phyloP scores from a whole-genome alignment of 2,797 vertebrate genomes.

The Labroides dimidiatus region DNA sequence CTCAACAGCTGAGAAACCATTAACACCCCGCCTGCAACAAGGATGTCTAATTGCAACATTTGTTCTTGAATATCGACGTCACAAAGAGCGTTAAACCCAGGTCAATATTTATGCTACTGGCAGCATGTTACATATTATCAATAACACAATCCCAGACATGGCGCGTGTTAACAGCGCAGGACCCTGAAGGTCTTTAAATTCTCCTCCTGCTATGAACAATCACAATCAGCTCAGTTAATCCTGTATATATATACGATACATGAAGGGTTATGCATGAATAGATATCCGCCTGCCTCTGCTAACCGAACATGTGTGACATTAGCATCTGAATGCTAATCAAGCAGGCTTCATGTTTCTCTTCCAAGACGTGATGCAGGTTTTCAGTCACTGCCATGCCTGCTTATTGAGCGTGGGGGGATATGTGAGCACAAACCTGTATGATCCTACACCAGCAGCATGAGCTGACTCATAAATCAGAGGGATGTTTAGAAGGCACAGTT shows the following conservation, averaged over 20 bases:
- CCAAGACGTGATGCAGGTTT: neutral
- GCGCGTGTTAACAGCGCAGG: neutral
- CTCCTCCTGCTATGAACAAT: neutral
- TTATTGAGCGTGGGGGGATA: neutral
- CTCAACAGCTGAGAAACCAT: constrained; percentile 1
- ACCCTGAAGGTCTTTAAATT: constrained; percentile 1
- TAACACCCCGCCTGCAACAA: neutral
- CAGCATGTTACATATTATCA: constrained; percentile 2
- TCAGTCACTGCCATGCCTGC: constrained; percentile 8
- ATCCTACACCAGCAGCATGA: neutral
- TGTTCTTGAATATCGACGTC: constrained; percentile 7
- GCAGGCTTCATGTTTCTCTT: constrained; percentile 24
- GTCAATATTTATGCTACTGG: neutral
- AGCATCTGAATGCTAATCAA: constrained; percentile 56
- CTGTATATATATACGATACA: neutral
- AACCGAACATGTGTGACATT: constrained; percentile 16
- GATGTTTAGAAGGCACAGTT: neutral
- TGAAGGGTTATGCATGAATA: constrained; percentile 3
- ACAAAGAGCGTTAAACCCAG: neutral
- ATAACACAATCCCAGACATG: neutral
- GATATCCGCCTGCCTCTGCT: constrained; percentile 20
- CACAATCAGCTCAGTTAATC: neutral
- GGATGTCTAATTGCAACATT: constrained; percentile 1
- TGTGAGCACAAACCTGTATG: neutral
- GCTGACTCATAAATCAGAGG: neutral